Base-by-base conservation (phyloP, 1,140 invertebrate species). In the Pogonomyrmex californicus region DNA sequence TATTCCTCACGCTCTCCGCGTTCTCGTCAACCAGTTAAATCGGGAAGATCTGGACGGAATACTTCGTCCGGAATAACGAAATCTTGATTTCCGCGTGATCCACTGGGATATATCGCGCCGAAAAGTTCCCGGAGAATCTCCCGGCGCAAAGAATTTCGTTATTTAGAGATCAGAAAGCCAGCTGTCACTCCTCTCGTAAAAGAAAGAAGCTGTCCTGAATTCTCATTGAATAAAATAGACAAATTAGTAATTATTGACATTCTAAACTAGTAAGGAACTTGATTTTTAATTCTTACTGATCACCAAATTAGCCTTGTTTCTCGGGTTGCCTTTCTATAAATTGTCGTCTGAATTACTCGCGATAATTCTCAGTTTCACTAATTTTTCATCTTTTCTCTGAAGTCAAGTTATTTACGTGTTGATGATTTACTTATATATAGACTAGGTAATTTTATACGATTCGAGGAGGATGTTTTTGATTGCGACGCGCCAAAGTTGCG, bases 1-100 rank as follows among this genome's bases (percentile, higher is more conserved):
- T 89, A 76, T 88, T 77, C 62, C 71, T 73, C 51, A 44, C 33
- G 49, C 85, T 23, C 66, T 54, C 56, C 58, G 36, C 38, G 23
- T 17, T 62, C 83, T 78, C 73, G 23, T 30, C 36, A 86, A 68
- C 65, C 75, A 51, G 49, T 9, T 73, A 58, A 88, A 73, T 85
- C 75, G 56, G n/a, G 33, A 73, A 56, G 66, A 76, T 85, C 14
- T 36, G 44, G 10, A 14, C 47, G 81, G 63, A 82, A 85, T 75
- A 77, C 71, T 65, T 85, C 73, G 33, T 60, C 4, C 30, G 54
- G 38, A 60, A 9, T 58, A 36, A 58, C n/a, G 71, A 4, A 14
- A 62, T 49, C 33, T 60, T 60, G 33, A 62, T 75, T 75, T 71
- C 14, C 54, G 54, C 66, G 38, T 33, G 51, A 70, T 33, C 49